Evolutionary conservation across 2,113 vertebrate genomes (phyloP).

Genomic region (Oxyura jamaicensis): DNA sequence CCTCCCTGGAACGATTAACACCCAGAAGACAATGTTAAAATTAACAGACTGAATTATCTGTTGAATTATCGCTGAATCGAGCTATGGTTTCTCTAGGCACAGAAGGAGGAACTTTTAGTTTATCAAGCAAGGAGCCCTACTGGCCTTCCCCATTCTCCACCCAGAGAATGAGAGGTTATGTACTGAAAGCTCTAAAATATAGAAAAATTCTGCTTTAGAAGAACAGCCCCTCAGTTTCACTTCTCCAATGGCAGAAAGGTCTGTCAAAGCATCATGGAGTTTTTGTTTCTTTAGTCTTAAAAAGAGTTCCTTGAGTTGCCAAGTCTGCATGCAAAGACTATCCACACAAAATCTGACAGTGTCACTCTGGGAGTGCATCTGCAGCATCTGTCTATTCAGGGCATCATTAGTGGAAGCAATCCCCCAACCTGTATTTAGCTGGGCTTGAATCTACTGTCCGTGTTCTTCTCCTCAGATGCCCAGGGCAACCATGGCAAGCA

Average conservation of each 20-base stretch:
- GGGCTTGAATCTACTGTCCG: not conserved
- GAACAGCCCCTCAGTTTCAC: not conserved
- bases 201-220: not conserved
- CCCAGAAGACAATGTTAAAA: not conserved
- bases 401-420: not conserved
- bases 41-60: not conserved
- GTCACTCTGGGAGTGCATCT: not conserved
- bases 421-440: not conserved
- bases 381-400: not conserved
- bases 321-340: not conserved
- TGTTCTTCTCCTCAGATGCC: not conserved
- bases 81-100: not conserved
- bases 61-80: not conserved
- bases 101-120: not conserved
- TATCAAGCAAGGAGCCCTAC: not conserved
- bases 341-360: not conserved
- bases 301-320: not conserved
- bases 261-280: not conserved
- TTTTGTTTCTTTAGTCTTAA: not conserved
- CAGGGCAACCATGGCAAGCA: not conserved
- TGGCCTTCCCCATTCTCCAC: not conserved
- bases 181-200: not conserved
- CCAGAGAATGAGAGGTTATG: not conserved
- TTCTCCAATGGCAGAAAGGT: not conserved
- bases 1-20: constrained; percentile 81